Conservation (phyloP, 2,888 invertebrate species). For the Chrysotoxum bicinctum region DNA sequence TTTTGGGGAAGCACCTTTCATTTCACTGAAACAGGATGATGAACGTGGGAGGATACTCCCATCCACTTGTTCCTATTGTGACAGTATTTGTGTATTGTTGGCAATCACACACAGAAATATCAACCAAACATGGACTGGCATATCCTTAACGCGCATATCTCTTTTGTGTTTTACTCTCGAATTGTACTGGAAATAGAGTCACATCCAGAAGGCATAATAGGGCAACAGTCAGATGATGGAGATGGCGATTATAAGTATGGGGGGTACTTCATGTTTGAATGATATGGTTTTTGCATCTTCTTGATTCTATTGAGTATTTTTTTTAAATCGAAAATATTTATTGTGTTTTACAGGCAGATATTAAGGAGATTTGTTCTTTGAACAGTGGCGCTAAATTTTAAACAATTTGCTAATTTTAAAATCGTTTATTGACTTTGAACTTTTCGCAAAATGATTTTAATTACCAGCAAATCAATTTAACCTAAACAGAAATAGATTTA, state of each 20-base stretch:
- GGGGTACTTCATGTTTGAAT: slow-evolving; percentile 43
- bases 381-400: too few species aligned
- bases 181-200: slow-evolving; percentile 50
- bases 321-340: slow-evolving; percentile 50
- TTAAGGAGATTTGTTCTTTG: neutral
- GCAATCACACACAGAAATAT: slow-evolving; percentile 59
- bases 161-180: slow-evolving; percentile 67
- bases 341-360: slow-evolving; percentile 16
- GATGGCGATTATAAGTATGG: slow-evolving; percentile 13
- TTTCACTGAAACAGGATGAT: slow-evolving; percentile 16
- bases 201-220: slow-evolving; percentile 38
- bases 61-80: slow-evolving; percentile 33
- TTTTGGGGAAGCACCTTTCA: slow-evolving; percentile 41
- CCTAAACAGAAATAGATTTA: too few species aligned
- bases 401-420: too few species aligned
- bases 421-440: too few species aligned
- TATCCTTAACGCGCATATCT: slow-evolving; percentile 73
- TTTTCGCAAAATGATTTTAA: too few species aligned
- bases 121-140: slow-evolving; percentile 66
- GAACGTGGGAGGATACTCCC: slow-evolving; percentile 56
- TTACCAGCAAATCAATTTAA: too few species aligned
- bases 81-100: slow-evolving; percentile 57
- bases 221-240: slow-evolving; percentile 25
- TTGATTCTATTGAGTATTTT: slow-evolving; percentile 46
- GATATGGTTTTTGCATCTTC: slow-evolving; percentile 36